Evolutionary conservation across 2,797 vertebrate species (phyloP).

Genomic region (Enteromius trimaculatus): DNA sequence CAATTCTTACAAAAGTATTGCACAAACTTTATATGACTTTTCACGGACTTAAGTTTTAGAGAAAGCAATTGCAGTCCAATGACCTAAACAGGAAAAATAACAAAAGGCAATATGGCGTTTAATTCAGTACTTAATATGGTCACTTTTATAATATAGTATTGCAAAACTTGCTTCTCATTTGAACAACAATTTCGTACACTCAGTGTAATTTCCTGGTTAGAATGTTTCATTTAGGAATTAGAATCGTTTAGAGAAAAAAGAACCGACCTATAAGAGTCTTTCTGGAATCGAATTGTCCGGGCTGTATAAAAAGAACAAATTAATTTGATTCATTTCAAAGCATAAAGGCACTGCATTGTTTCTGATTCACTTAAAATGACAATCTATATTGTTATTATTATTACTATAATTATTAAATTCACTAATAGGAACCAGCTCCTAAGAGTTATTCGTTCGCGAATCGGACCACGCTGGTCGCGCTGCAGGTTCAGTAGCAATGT

Average conservation of each 20-base stretch:
- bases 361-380: background rate
- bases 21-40: background rate
- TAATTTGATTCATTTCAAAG: background rate
- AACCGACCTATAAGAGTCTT: background rate
- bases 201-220: background rate
- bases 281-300: background rate
- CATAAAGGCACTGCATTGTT: background rate
- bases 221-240: background rate
- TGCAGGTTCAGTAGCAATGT: background rate
- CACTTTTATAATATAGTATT: background rate
- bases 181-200: background rate
- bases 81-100: background rate
- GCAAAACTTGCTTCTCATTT: background rate
- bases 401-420: background rate
- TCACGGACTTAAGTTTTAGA: background rate
- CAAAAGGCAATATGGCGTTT: background rate
- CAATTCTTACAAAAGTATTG: background rate
- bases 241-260: background rate
- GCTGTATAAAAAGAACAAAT: background rate
- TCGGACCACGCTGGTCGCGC: background rate
- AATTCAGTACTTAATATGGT: background rate
- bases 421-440: background rate
- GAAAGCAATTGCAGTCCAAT: background rate
- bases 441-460: background rate
- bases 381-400: background rate